A percentile compares a stretch with the other conserved stretches of the same genome.
Evolutionary conservation across 2,888 invertebrate genomes (phyloP).

Genomic region (Caenorhabditis sp.): DNA sequence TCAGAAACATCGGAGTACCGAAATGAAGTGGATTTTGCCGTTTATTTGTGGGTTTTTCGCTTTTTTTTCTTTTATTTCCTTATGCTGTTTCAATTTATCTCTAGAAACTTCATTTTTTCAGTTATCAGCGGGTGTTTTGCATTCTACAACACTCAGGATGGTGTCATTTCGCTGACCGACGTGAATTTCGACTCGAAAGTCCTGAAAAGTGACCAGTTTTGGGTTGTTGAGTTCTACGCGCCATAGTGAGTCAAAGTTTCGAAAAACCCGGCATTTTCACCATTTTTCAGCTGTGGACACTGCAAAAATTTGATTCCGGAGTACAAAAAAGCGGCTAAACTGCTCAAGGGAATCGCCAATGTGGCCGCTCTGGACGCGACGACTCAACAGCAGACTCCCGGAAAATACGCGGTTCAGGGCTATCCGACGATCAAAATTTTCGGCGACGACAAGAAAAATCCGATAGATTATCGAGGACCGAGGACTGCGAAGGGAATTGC

Average conservation of each 20-base stretch:
- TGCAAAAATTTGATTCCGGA: constrained; percentile 84
- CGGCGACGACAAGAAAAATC: constrained; percentile 89
- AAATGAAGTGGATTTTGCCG: constrained; percentile 18
- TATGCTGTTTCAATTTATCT: background rate
- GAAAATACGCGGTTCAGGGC: constrained; percentile 86
- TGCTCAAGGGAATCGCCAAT: constrained; percentile 69
- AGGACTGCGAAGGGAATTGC: constrained; percentile 52
- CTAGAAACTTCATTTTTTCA: background rate
- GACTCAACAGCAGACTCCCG: constrained; percentile 84
- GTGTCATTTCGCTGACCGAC: constrained; percentile 74
- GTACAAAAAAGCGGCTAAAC: constrained; percentile 85
- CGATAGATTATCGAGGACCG: constrained; percentile 88
- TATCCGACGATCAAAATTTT: constrained; percentile 98
- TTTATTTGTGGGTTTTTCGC: constrained; percentile 25
- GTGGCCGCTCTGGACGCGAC: constrained; percentile 68
- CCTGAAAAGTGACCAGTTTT: constrained; percentile 83
- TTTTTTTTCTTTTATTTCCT: background rate
- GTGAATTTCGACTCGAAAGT: constrained; percentile 76
- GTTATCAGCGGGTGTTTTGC: constrained; percentile 4
- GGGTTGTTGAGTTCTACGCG: constrained; percentile 86
- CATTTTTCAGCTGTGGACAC: constrained; percentile 84
- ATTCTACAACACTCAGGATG: constrained; percentile 60
- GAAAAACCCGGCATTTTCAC: background rate
- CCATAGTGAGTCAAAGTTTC: constrained; percentile 84
- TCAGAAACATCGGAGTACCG: too few relatives aligned